Evolutionary conservation across 1,140 invertebrate species (phyloP), one percentile per base, ranked within the genome.

Genomic region (Zaprionus nigranus): DNA sequence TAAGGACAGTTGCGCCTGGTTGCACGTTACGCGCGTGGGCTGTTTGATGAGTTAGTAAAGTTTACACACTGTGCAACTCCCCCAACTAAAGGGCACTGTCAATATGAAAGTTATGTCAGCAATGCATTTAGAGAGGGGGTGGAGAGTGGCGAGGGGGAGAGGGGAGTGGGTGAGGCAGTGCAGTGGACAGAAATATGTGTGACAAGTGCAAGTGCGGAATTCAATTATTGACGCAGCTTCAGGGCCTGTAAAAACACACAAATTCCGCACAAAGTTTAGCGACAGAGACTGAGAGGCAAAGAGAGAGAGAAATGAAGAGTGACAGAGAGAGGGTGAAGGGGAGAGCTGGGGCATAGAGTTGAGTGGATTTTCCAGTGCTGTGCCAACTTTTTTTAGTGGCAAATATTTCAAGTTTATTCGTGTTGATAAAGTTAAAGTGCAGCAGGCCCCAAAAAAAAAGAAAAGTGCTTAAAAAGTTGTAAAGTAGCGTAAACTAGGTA

Each of bases 31-130:
- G 51, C 15, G 57, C 53, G 72, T 65, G 53, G 57, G 49, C 40
- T 65, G 74, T 72, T 78, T 75, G 80, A 75, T 57, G 60, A 71
- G 63, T 78, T 85, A 17, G 36, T 63, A 84, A 81, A 74, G 69
- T 80, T 84, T 68, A 74, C 82, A 78, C 78, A 81, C 58, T 74
- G 62, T 34, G 30, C 30, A 34, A 34, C 30, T 34, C 30, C 30
- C 30, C 9, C 28, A 17, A 65, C 70, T 65, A 72, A 78, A 67
- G 40, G 63, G 71, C 59, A 53, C 28, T 53, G 28, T 75, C 82
- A 72, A 86, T 78, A 79, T 82, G 75, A 59, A 73, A 86, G 83
- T 85, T 85, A 82, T 85, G 82, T 79, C 75, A 53, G 78, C 57
- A 83, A 74, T 73, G 70, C 82, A 79, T 71, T 85, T 85, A 38